Base-by-base conservation (phyloP, 2,888 invertebrate species). In the Heteropelma amictum region DNA sequence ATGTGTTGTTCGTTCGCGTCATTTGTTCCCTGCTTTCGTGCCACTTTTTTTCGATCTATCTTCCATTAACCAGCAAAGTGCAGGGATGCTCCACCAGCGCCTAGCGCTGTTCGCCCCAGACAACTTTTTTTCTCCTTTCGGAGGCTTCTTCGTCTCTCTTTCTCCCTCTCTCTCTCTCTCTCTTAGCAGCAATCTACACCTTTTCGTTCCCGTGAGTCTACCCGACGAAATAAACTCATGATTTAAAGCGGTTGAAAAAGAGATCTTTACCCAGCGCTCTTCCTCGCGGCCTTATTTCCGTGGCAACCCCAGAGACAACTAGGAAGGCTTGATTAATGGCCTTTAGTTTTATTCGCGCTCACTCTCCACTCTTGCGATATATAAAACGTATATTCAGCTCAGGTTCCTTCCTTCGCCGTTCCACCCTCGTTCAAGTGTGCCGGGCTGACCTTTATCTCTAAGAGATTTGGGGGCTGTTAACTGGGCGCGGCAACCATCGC, bases 311-410 rank as follows among this genome's bases (percentile, higher is more conserved):
- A 74, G 42, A 49, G 82, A 81, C 82, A 83, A 82, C 84, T 49
- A 33, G 71, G 58, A 80, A 83, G 84, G 81, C 81, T 84, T 87
- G 87, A 87, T 88, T 87, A 87, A 87, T 86, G 85, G 85, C 81
- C 82, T 81, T 85, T 84, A 84, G 85, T 85, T 86, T 86, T 86
- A 87, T 87, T 86, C 83, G 80, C 78, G 45, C 76, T 63, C 72
- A 47, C 40, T 38, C 72, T 33, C 49, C 51, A 51, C 23, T 61
- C 56, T 61, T 42, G 30, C 54, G 17, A 19, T 35, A 40, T 69
- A 40, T 64, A 74, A 71, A 75, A 51, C 60, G 61, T 61, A 67
- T 53, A 63, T 45, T 49, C 33, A 40, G 35, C n/a, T n/a, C n/a
- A 19, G 45, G 19, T 54, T 40, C 51, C 54, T 65, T 53, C 53